Conservation (phyloP, 2,797 vertebrate genomes). For the Crax fasciolata region DNA sequence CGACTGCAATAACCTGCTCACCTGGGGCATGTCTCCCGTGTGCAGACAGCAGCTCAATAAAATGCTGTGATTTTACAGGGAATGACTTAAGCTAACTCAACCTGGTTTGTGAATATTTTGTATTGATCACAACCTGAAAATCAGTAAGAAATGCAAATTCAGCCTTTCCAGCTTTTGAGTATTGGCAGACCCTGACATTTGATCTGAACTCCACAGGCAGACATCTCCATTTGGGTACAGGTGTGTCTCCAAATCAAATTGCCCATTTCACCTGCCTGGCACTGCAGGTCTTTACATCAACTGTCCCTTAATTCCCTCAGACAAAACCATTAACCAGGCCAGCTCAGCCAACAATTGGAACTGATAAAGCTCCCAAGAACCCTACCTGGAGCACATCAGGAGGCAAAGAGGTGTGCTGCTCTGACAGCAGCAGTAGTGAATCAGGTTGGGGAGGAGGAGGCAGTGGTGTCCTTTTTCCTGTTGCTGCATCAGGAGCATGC, state of each 20-base stretch:
- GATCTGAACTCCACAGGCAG: neutral
- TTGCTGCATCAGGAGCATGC: neutral
- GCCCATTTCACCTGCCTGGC: neutral
- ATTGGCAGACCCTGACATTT: neutral
- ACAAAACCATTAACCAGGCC: neutral
- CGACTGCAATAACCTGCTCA: constrained; percentile 62
- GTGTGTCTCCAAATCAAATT: neutral
- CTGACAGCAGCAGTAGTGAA: neutral
- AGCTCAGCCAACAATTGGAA: neutral
- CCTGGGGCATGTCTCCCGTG: constrained; percentile 26
- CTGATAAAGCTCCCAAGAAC: neutral
- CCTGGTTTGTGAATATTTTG: neutral
- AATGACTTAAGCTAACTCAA: constrained; percentile 18
- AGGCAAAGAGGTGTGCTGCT: neutral
- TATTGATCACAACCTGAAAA: constrained; percentile 29
- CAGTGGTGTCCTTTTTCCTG: neutral
- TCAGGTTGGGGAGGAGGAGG: rapidly evolving
- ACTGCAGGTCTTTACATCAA: neutral
- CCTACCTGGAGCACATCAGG: neutral
- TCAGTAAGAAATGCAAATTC: constrained; percentile 38
- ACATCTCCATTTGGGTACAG: neutral
- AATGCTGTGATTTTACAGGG: constrained; percentile 1
- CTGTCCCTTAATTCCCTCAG: neutral
- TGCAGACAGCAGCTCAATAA: constrained; percentile 44
- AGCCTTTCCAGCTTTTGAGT: neutral